Evolutionary conservation across 2,888 invertebrate genomes (phyloP).

Genomic region (Pelosia muscerda): DNA sequence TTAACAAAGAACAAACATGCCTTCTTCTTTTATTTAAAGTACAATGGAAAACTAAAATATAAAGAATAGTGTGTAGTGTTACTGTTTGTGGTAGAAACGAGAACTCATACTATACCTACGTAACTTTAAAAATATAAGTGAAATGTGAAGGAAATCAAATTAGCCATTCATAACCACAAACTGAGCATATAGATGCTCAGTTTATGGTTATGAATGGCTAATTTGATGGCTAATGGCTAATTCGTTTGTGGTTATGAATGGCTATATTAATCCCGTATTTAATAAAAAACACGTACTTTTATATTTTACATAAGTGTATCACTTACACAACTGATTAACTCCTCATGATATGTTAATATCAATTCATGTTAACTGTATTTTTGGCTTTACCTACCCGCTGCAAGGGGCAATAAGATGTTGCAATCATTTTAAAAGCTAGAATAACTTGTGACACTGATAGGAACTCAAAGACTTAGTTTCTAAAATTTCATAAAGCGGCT

Average conservation of each 20-base stretch:
- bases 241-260: no score
- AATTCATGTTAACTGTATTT: no score
- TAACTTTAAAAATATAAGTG: neutral
- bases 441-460: no score
- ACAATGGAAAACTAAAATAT: conserved; percentile 45
- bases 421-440: no score
- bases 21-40: conserved; percentile 52
- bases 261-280: no score
- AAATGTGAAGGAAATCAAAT: neutral
- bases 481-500: no score
- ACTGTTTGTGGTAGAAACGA: conserved; percentile 30
- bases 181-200: no score
- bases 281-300: neutral
- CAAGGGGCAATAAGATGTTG: no score
- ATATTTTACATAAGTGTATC: neutral
- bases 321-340: neutral
- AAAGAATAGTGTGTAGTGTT: conserved; percentile 33
- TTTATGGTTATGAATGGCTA: no score
- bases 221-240: no score
- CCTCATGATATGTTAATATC: neutral
- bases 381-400: no score
- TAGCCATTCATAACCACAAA: neutral
- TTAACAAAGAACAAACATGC: conserved; percentile 48
- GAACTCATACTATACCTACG: neutral
- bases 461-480: no score